Conservation (phyloP, 2,797 vertebrate species). For the Melanotaenia boesemani region DNA sequence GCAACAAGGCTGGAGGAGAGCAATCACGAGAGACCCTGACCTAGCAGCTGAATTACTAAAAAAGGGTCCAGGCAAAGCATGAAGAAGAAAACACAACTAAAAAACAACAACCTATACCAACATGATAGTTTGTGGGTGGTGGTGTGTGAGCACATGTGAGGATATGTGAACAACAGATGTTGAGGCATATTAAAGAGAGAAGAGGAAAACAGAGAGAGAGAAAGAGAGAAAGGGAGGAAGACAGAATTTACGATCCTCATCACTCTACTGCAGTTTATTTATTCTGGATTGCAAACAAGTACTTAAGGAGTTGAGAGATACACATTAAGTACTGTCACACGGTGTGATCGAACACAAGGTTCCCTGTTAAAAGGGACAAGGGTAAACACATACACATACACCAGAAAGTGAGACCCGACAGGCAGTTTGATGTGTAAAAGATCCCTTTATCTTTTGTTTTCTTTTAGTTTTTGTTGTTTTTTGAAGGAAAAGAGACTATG, state of each 20-base stretch:
- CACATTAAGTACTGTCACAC: slow-evolving; percentile 59
- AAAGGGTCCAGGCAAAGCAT: slow-evolving; percentile 94
- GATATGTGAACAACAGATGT: slow-evolving; percentile 76
- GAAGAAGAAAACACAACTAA: slow-evolving; percentile 91
- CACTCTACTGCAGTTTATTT: slow-evolving; percentile 83
- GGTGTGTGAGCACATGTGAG: slow-evolving; percentile 79
- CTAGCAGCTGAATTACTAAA: slow-evolving; percentile 96
- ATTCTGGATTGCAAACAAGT: slow-evolving; percentile 65
- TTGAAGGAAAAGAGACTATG: slow-evolving; percentile 63
- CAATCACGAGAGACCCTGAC: slow-evolving; percentile 98
- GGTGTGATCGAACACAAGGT: slow-evolving; percentile 47
- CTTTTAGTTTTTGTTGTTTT: slow-evolving; percentile 7
- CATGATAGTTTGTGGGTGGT: slow-evolving; percentile 81
- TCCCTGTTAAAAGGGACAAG: slow-evolving; percentile 54
- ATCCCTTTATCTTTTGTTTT: slow-evolving; percentile 35
- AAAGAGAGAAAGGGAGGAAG: slow-evolving; percentile 50
- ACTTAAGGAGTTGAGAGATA: slow-evolving; percentile 61
- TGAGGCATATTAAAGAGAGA: slow-evolving; percentile 66
- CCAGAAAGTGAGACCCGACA: slow-evolving; percentile 41
- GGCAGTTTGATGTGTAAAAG: slow-evolving; percentile 51
- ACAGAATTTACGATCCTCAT: slow-evolving; percentile 73
- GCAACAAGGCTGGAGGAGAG: slow-evolving; percentile 99
- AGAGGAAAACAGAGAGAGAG: slow-evolving; percentile 40
- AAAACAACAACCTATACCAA: slow-evolving; percentile 84
- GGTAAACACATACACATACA: slow-evolving; percentile 65